Percentiles rank a stretch among this genome's conserved stretches.
Evolutionary conservation across 2,797 vertebrate species (phyloP).

Genomic region (Oreochromis mossambicus): DNA sequence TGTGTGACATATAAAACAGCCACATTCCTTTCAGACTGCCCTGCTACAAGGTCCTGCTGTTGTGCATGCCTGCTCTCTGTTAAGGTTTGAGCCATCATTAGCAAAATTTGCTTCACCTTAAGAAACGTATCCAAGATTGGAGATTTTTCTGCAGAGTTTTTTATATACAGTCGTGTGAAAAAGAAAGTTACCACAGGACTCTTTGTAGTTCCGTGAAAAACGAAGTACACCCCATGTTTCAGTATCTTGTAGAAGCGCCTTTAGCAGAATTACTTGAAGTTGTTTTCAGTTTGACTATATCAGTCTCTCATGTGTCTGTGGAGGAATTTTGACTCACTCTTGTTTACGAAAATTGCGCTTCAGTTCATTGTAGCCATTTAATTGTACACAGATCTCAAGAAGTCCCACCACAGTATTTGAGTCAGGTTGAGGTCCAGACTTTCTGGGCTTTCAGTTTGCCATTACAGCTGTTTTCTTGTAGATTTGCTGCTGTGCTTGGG

Average conservation of each 20-base stretch:
- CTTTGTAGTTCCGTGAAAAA: neutral
- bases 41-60: rapidly evolving
- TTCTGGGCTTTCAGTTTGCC: neutral
- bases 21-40: neutral
- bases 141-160: neutral
- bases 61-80: neutral
- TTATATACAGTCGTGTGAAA: neutral
- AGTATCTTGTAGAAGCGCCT: neutral
- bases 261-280: neutral
- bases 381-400: neutral
- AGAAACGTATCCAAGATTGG: neutral
- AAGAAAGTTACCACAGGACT: neutral
- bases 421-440: neutral
- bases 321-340: neutral
- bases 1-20: neutral
- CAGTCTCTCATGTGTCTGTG: neutral
- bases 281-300: neutral
- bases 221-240: neutral
- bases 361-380: neutral
- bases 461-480: neutral
- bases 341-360: neutral
- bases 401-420: neutral
- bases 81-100: rapidly evolving
- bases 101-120: neutral
- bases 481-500: neutral